Conservation (phyloP, 1,140 invertebrate species). For the Leptinotarsa texana region DNA sequence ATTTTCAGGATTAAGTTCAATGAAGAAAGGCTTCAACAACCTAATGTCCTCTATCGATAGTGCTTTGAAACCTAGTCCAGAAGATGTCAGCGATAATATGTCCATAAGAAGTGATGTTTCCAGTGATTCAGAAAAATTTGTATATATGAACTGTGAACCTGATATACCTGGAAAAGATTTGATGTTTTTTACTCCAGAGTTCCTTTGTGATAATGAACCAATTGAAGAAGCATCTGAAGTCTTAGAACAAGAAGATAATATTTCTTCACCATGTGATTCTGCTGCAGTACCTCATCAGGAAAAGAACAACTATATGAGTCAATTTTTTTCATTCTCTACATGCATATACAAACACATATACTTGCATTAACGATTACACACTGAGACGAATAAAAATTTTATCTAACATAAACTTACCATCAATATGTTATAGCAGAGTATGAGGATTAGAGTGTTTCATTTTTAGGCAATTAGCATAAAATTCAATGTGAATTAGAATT, state of each 20-base stretch:
- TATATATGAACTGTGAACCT: slow-evolving; percentile 61
- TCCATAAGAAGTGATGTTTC: slow-evolving; percentile 76
- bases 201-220: slow-evolving; percentile 39
- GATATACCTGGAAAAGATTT: slow-evolving; percentile 40
- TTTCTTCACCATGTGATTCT: slow-evolving; percentile 72
- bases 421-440: too few relatives aligned
- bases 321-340: too few relatives aligned
- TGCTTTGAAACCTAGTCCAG: slow-evolving; percentile 69
- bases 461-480: too few relatives aligned
- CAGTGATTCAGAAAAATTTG: slow-evolving; percentile 79
- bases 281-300: too few relatives aligned
- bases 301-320: too few relatives aligned
- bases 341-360: too few relatives aligned
- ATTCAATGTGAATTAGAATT: too few relatives aligned
- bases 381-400: too few relatives aligned
- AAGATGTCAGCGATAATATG: slow-evolving; percentile 72
- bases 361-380: too few relatives aligned
- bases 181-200: slow-evolving; percentile 61
- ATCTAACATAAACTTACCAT: too few relatives aligned
- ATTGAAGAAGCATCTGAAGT: slow-evolving; percentile 86
- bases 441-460: too few relatives aligned
- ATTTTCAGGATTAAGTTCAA: slow-evolving; percentile 65
- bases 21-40: slow-evolving; percentile 79
- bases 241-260: slow-evolving; percentile 70
- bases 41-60: slow-evolving; percentile 82